These are phyloP conservation scores for Serilophus lunatus DNA, from an alignment of 2,113 vertebrate genomes.

Conservation along the genomic window DNA sequence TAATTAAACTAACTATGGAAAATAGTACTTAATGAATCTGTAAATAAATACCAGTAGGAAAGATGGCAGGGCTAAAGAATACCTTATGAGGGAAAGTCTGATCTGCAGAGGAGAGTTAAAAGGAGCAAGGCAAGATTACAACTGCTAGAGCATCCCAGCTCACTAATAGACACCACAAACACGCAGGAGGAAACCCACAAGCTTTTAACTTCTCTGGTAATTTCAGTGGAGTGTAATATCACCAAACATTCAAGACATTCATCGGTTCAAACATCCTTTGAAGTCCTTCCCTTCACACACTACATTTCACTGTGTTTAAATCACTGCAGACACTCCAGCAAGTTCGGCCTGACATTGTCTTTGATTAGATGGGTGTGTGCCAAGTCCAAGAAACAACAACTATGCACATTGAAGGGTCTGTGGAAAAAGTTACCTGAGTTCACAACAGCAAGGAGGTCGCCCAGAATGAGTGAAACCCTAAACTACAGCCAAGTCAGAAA, in stretches of 20 bases:
- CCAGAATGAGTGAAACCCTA: background rate
- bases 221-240: background rate
- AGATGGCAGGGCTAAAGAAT: background rate
- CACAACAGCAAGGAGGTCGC: background rate
- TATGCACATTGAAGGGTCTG: background rate
- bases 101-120: background rate
- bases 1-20: constrained; percentile 36
- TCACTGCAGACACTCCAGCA: background rate
- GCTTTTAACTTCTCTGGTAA: background rate
- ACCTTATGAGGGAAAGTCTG: background rate
- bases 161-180: background rate
- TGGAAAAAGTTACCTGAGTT: background rate
- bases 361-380: background rate
- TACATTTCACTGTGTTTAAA: background rate
- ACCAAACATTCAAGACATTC: background rate
- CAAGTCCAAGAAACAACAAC: background rate
- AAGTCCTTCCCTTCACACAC: background rate
- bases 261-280: background rate
- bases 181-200: background rate
- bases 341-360: background rate
- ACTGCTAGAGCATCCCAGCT: background rate
- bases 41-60: constrained; percentile 21
- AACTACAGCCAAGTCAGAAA: background rate
- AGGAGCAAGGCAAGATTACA: background rate
- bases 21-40: constrained; percentile 23